Conservation (phyloP, 2,113 vertebrate species). For the Gobio gobio region DNA sequence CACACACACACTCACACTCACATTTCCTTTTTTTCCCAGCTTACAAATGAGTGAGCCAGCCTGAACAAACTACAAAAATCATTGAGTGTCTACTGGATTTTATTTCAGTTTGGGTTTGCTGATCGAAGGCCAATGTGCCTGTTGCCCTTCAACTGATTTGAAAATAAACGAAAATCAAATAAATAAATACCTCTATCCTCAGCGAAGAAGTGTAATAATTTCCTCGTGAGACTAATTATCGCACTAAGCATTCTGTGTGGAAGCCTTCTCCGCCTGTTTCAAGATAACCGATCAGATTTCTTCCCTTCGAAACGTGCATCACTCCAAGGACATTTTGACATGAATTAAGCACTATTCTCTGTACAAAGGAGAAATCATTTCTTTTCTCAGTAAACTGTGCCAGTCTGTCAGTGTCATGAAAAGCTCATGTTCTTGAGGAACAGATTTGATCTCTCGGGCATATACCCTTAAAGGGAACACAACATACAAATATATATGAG, state of each 20-base stretch:
- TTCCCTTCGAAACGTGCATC: background rate
- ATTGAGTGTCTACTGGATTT: background rate
- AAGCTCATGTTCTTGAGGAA: background rate
- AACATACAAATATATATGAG: background rate
- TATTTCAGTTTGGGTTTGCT: background rate
- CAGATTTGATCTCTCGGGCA: background rate
- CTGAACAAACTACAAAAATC: background rate
- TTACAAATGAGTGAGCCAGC: background rate
- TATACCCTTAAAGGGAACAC: background rate
- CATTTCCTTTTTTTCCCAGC: constrained; percentile 8
- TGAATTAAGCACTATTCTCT: constrained; percentile 13
- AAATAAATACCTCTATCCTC: background rate
- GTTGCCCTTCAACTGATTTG: background rate
- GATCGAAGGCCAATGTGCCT: constrained; percentile 11
- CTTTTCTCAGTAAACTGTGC: background rate
- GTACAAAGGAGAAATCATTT: background rate
- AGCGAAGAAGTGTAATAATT: background rate
- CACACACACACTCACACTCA: background rate
- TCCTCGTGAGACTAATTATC: constrained; percentile 32
- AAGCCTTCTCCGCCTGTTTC: constrained; percentile 14
- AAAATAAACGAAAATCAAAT: background rate
- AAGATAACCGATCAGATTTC: background rate
- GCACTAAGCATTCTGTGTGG: constrained; percentile 13
- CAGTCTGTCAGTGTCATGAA: background rate
- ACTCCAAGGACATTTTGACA: constrained; percentile 26